Percentiles rank a stretch among this genome's conserved stretches.
Evolutionary conservation across 2,797 vertebrate species (phyloP).

Genomic region (Lithobates sylvaticus): DNA sequence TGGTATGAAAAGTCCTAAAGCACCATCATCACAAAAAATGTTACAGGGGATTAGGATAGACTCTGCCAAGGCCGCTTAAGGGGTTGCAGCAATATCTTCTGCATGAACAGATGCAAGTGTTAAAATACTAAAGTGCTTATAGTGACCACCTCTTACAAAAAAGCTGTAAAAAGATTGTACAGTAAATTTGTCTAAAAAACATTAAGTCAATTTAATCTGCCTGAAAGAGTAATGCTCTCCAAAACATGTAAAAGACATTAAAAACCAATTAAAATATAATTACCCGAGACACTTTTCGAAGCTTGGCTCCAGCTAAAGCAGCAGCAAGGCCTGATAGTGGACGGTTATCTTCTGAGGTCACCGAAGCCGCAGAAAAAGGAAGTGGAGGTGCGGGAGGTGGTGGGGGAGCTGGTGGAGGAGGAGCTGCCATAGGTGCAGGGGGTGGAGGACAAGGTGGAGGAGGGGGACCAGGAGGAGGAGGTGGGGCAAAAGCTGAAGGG

Average conservation of each 20-base stretch:
- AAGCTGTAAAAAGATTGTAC: too few relatives aligned
- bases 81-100: too few relatives aligned
- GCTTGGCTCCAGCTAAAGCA: conserved; percentile 93
- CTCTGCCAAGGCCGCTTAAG: too few relatives aligned
- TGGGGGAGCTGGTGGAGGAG: conserved; percentile 78
- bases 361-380: conserved; percentile 85
- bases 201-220: too few relatives aligned
- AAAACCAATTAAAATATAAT: conserved; percentile 55
- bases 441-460: conserved; percentile 69
- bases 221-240: too few relatives aligned
- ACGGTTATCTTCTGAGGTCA: conserved; percentile 85
- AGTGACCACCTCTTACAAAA: too few relatives aligned
- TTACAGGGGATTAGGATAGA: too few relatives aligned
- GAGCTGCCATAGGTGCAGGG: conserved; percentile 75
- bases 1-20: too few relatives aligned
- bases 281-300: conserved; percentile 95
- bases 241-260: not conserved
- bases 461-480: conserved; percentile 77
- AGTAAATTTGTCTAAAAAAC: too few relatives aligned
- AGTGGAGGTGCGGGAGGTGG: conserved; percentile 87
- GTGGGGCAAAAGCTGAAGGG: conserved; percentile 75
- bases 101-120: too few relatives aligned
- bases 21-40: too few relatives aligned
- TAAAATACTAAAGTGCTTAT: too few relatives aligned
- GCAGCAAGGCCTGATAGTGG: conserved; percentile 91